Evolutionary conservation across 2,113 vertebrate genomes (phyloP), one percentile per base, ranked within the genome.

Genomic region (Grallaria varia): DNA sequence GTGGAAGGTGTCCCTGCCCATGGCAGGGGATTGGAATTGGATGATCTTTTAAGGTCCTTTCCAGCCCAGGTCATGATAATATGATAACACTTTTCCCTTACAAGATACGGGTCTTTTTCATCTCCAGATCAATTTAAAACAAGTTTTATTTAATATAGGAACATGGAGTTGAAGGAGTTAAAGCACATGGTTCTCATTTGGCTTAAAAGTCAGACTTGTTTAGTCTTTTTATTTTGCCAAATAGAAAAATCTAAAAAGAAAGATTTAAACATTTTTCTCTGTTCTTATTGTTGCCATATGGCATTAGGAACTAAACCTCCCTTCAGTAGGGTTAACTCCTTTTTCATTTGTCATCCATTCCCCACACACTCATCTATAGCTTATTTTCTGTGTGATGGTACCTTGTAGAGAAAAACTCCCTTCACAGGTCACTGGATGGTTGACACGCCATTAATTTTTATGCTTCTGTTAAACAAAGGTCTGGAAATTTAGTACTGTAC

Each of bases 401-500:
- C 79, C 76, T 75, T 80, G 55, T 59, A 31, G 82, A 95, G 66
- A 84, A 87, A 90, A 92, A 58, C 80, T 94, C 90, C 74, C 84
- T 95, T 96, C 88, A 62, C 96, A 94, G 86, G 80, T 95, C 86
- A 93, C 83, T 12, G 85, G n/a, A 58, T 92, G 76, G 64, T 52
- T 91, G 91, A 85, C 95, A 96, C 94, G 84, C 73, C 89, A 90
- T 94, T 95, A 87, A 90, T 96, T 96, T 96, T 96, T 94, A 93
- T 92, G 73, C 72, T 94, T 89, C 69, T 95, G 83, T 95, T 96
- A 88, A 92, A 81, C 86, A 92, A 89, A 94, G 86, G 82, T 95
- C 85, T 92, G 83, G 87, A 95, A 92, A 95, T 92, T 75, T 53
- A 96, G 93, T 81, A 68, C 64, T 77, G 82, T 88, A 80, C 72